Base-by-base conservation (phyloP, 2,888 invertebrate species). In the Boloria selene region DNA sequence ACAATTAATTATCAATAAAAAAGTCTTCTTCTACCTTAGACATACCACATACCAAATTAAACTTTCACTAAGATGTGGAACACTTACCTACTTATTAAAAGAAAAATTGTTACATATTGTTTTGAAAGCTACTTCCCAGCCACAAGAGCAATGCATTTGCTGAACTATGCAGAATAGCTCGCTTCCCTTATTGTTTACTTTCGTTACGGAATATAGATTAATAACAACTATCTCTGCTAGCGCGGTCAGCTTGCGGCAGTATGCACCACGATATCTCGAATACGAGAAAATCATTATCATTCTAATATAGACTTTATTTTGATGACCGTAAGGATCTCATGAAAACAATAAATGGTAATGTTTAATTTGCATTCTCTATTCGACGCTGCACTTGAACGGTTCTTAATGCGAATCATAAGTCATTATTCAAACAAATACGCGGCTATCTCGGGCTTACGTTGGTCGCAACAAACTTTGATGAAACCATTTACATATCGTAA, bases 131-230 rank as follows among this genome's bases (percentile, higher is more conserved):
- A 45, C 26, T 56, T 56, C n/a, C 44, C 42, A 26, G n/a, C 16
- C 22, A 14, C 22, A 45, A 4, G 83, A 88, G 79, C 84, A 88
- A 88, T 88, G 85, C 84, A 83, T 85, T 84, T 82, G 81, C 74
- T 68, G 71, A 74, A 76, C 75, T 74, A 73, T 77, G 79, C 77
- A 78, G 79, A 80, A 78, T 76, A 76, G 74, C 76, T 77, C 69
- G 77, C 72, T 73, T 74, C 74, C 72, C 73, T 72, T 73, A 79
- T 80, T 86, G 84, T 85, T 86, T 85, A 84, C 83, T 81, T 83
- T 80, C 82, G 81, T 81, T 82, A 47, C 4, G 75, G 77, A 79
- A 81, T 84, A 83, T 84, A 83, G 84, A 85, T 83, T 74, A 73
- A 74, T 86, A 77, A 47, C 47, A 59, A 80, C 79, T 80, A 79